phyloP scores from a whole-genome alignment of 2,888 invertebrate genomes.

The Andrena bucephala region DNA sequence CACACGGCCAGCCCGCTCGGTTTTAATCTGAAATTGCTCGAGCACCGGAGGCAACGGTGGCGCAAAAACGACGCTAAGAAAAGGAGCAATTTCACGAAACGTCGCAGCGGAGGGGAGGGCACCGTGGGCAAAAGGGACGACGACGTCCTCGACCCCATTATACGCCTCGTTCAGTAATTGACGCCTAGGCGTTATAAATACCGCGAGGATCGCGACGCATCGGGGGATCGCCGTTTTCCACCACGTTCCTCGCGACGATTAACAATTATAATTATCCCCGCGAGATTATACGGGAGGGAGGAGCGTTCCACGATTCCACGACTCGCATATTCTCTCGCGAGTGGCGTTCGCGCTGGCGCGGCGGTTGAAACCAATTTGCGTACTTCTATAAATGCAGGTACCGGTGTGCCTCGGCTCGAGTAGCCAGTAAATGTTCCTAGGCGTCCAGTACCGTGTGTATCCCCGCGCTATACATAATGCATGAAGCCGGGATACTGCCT shows the following conservation, averaged over 20 bases:
- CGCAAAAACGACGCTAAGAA: neutral
- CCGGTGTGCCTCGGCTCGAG: constrained; percentile 61
- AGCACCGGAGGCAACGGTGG: neutral
- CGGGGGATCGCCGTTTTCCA: constrained; percentile 16
- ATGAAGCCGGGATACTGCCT: constrained; percentile 62
- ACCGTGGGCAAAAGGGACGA: neutral
- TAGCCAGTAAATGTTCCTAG: constrained; percentile 69
- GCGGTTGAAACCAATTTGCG: constrained; percentile 73
- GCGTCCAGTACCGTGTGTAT: constrained; percentile 59
- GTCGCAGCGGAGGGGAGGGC: neutral
- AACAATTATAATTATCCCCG: constrained; percentile 69
- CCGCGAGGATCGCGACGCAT: constrained; percentile 13
- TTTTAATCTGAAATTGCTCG: neutral
- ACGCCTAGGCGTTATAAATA: constrained; percentile 24
- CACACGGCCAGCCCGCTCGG: neutral
- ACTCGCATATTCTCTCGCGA: constrained; percentile 46
- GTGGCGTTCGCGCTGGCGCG: constrained; percentile 49
- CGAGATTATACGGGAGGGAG: constrained; percentile 47
- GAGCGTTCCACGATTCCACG: constrained; percentile 54
- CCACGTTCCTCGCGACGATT: constrained; percentile 40
- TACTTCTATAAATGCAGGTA: constrained; percentile 75
- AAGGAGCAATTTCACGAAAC: constrained; percentile 16
- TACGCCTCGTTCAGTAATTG: constrained; percentile 6
- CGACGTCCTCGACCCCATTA: constrained; percentile 25
- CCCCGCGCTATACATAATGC: constrained; percentile 71